Percentiles rank a stretch among this genome's conserved stretches.
Evolutionary conservation across 2,113 vertebrate genomes (phyloP).

Genomic region (Lepus americanus): DNA sequence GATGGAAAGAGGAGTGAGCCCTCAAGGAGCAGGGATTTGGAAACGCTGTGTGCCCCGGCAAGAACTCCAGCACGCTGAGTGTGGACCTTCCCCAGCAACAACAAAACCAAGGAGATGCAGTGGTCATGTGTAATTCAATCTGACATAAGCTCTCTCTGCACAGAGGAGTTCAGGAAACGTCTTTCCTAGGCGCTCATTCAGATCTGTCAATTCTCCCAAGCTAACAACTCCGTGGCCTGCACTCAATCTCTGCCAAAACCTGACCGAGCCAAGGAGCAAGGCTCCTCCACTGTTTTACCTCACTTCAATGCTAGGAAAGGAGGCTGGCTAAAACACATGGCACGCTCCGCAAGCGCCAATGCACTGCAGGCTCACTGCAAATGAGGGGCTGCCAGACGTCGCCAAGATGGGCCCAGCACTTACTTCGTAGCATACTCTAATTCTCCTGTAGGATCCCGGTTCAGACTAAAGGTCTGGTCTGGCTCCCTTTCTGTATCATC

Average conservation of each 20-base stretch:
- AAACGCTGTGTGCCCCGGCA: background rate
- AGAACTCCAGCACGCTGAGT: background rate
- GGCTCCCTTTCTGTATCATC: constrained; percentile 94
- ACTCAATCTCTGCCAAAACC: constrained; percentile 47
- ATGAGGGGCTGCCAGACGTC: background rate
- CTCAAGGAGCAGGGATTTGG: constrained; percentile 12
- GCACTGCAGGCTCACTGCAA: background rate
- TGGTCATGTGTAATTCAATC: background rate
- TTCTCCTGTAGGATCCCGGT: constrained; percentile 92
- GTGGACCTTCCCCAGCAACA: background rate
- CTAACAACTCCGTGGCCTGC: constrained; percentile 48
- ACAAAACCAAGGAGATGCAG: background rate
- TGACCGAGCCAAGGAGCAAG: constrained; percentile 40
- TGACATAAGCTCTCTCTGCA: background rate
- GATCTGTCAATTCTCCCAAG: background rate
- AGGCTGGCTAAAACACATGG: constrained; percentile 8
- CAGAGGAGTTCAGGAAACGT: constrained; percentile 51
- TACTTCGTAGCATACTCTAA: constrained; percentile 99
- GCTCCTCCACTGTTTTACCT: constrained; percentile 49
- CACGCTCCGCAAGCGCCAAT: background rate
- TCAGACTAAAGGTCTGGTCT: constrained; percentile 96
- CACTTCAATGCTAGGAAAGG: background rate
- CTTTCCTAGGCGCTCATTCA: constrained; percentile 28
- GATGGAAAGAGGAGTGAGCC: background rate
- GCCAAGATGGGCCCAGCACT: background rate